These are phyloP conservation scores for Andrena bucephala DNA, from an alignment of 2,888 invertebrate species.

Conservation along the genomic window DNA sequence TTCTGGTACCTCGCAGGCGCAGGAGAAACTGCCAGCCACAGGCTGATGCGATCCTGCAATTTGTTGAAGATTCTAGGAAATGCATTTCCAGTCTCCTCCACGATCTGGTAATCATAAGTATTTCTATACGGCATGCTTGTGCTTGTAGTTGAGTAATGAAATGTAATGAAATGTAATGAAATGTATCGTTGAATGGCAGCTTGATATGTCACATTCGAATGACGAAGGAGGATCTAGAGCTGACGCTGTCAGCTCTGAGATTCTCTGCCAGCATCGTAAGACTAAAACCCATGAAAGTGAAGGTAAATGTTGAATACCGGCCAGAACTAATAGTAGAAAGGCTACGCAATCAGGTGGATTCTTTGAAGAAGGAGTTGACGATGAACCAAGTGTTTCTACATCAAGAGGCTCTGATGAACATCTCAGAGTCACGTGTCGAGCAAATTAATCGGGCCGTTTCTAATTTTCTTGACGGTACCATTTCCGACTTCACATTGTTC, in stretches of 20 bases:
- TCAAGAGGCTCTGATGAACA: slow-evolving; percentile 78
- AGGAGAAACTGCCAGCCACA: slow-evolving; percentile 68
- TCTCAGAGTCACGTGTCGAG: slow-evolving; percentile 79
- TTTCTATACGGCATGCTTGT: background rate
- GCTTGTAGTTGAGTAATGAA: background rate
- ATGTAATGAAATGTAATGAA: background rate
- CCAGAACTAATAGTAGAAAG: slow-evolving; percentile 72
- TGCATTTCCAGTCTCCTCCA: slow-evolving; percentile 78
- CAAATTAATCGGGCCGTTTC: slow-evolving; percentile 81
- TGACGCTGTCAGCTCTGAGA: slow-evolving; percentile 83
- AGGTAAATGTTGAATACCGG: slow-evolving; percentile 67
- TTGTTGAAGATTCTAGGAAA: slow-evolving; percentile 83
- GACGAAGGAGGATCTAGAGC: slow-evolving; percentile 77
- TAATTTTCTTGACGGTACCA: slow-evolving; percentile 81
- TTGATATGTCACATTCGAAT: slow-evolving; percentile 84
- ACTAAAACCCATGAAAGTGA: slow-evolving; percentile 64
- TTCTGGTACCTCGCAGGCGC: slow-evolving; percentile 72
- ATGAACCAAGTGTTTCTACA: slow-evolving; percentile 81
- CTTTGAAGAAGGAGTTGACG: slow-evolving; percentile 79
- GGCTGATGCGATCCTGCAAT: slow-evolving; percentile 78
- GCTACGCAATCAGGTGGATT: slow-evolving; percentile 77
- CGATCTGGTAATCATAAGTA: slow-evolving; percentile 79
- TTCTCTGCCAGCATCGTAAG: slow-evolving; percentile 78
- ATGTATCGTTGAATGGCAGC: slow-evolving; percentile 68
- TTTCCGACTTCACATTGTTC: slow-evolving; percentile 81